Evolutionary conservation across 30 jellyfish, hydroid and myxozoan genomes (phyloP).

Genomic region (Morbakka virulenta): DNA sequence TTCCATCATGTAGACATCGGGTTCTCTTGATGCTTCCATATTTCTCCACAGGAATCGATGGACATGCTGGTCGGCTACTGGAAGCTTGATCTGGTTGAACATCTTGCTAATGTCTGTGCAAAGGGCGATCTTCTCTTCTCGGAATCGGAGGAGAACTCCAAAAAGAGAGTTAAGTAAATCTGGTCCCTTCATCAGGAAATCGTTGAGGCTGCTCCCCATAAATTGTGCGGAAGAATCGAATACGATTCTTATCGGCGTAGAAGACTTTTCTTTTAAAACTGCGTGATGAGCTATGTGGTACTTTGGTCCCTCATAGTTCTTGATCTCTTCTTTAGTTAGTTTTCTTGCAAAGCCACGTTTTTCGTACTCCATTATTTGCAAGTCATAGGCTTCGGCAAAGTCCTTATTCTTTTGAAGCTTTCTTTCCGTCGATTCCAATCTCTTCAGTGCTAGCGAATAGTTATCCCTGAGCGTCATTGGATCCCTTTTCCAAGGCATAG

Average conservation of each 20-base stretch:
- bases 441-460: neutral
- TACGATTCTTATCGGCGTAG: conserved; percentile 3
- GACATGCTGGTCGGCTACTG: conserved; percentile 26
- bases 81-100: conserved; percentile 21
- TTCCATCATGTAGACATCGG: conserved; percentile 37
- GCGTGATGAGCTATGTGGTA: conserved; percentile 14
- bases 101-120: conserved; percentile 33
- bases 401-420: conserved; percentile 1
- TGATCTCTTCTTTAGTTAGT: neutral
- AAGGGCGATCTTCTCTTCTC: conserved; percentile 15
- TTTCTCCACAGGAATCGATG: no score
- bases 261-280: neutral
- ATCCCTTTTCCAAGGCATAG: conserved; percentile 34
- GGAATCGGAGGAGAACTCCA: conserved; percentile 9
- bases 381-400: conserved; percentile 34
- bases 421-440: neutral
- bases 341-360: conserved; percentile 2
- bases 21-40: no score
- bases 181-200: no score
- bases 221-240: neutral
- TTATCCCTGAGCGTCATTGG: conserved; percentile 11
- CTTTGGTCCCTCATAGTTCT: neutral
- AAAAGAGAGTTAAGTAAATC: conserved; percentile 1
- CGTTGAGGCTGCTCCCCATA: neutral
- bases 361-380: conserved; percentile 35